Evolutionary conservation across 2,113 vertebrate genomes (phyloP).

Genomic region (Rhea pennata): DNA sequence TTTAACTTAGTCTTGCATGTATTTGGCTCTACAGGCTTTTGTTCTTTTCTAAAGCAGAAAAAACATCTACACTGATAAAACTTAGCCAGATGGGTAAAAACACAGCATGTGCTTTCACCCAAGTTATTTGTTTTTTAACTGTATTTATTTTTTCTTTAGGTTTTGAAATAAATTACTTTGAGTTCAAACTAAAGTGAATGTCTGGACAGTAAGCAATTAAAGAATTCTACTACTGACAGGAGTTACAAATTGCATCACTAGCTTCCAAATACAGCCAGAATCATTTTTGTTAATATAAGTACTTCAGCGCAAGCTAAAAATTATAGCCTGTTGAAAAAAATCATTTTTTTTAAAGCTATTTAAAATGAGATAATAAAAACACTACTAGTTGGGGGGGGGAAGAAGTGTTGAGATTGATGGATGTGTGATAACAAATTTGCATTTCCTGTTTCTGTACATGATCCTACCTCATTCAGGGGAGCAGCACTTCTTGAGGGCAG

Average conservation of each 20-base stretch:
- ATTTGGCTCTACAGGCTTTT: not conserved
- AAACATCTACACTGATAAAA: not conserved
- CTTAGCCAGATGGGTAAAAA: not conserved
- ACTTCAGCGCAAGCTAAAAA: not conserved
- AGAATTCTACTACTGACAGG: not conserved
- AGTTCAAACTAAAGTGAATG: not conserved
- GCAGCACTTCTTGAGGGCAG: accelerated
- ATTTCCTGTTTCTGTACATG: not conserved
- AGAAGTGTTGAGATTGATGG: not conserved
- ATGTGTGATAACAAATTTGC: not conserved
- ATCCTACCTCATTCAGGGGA: too few relatives aligned
- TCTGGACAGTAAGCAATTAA: not conserved
- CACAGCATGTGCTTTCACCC: not conserved
- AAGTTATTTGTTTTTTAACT: not conserved
- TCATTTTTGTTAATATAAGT: not conserved
- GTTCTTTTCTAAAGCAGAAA: not conserved
- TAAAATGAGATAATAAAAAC: not conserved
- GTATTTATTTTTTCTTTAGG: not conserved
- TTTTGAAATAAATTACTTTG: not conserved
- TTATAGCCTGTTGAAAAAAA: not conserved
- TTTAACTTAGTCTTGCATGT: not conserved
- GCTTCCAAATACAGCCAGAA: not conserved
- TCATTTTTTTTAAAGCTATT: not conserved
- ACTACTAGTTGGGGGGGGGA: too few relatives aligned
- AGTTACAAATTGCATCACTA: accelerated